These are phyloP conservation scores for Rousettus madagascariensis DNA, from an alignment of 2,797 vertebrate genomes.

Conservation along the genomic window DNA sequence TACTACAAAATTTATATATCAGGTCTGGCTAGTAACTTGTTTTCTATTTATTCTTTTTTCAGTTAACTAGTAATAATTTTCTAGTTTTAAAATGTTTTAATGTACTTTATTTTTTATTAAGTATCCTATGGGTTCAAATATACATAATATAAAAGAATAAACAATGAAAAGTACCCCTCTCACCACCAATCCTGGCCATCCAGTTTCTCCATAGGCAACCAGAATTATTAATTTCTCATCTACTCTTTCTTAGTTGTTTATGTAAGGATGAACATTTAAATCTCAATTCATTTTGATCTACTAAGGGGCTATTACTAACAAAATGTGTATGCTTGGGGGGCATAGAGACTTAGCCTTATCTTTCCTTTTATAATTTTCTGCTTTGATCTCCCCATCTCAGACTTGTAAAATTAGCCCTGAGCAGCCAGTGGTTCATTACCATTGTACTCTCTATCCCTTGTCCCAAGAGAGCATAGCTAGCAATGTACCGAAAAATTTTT, in stretches of 20 bases:
- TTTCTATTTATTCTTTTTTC: neutral
- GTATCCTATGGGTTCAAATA: neutral
- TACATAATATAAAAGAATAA: neutral
- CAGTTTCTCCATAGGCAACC: neutral
- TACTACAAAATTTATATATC: neutral
- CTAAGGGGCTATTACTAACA: neutral
- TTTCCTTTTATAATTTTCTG: neutral
- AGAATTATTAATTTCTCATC: neutral
- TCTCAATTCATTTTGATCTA: neutral
- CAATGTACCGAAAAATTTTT: neutral
- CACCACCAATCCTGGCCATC: neutral
- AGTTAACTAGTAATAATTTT: neutral
- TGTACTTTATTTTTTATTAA: neutral
- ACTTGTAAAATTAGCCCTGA: neutral
- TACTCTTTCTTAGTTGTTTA: neutral
- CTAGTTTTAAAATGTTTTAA: neutral
- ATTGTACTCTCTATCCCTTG: neutral
- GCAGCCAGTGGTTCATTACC: neutral
- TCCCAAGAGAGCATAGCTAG: neutral
- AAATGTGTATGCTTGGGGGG: neutral
- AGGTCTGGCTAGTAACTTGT: neutral
- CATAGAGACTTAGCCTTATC: neutral
- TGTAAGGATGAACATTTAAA: neutral
- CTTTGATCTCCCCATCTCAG: constrained; percentile 35
- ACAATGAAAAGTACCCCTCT: neutral